Evolutionary conservation across 2,797 vertebrate genomes (phyloP).

Genomic region (Danio jaintianensis): DNA sequence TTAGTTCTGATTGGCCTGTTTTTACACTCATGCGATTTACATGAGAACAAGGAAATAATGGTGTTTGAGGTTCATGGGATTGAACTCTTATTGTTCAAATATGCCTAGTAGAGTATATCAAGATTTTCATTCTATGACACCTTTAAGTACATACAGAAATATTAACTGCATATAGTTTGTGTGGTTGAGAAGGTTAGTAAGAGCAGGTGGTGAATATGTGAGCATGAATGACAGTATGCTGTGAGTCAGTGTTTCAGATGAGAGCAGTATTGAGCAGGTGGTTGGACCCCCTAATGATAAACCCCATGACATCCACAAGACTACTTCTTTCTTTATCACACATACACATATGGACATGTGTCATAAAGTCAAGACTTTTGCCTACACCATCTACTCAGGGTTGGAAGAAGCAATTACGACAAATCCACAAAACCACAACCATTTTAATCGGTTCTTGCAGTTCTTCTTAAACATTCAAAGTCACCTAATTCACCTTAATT

Average conservation of each 20-base stretch:
- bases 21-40: no score
- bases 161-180: not conserved
- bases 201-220: conserved; percentile 9
- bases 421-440: not conserved
- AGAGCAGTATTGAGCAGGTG: conserved; percentile 18
- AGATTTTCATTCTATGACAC: no score
- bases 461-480: no score
- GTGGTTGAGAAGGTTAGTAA: not conserved
- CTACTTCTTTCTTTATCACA: not conserved
- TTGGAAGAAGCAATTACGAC: not conserved
- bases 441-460: no score
- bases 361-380: not conserved
- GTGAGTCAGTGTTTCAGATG: conserved; percentile 1
- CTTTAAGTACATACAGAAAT: no score
- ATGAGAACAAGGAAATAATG: no score
- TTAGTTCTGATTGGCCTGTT: no score
- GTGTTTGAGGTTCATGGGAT: no score
- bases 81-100: no score
- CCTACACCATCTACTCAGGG: not conserved
- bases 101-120: no score
- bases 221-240: not conserved
- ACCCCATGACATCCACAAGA: not conserved
- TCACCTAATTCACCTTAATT: no score
- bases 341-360: conserved; percentile 6
- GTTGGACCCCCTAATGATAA: not conserved